Base-by-base conservation (phyloP, 2,888 invertebrate genomes). In the Melanotus villosus region DNA sequence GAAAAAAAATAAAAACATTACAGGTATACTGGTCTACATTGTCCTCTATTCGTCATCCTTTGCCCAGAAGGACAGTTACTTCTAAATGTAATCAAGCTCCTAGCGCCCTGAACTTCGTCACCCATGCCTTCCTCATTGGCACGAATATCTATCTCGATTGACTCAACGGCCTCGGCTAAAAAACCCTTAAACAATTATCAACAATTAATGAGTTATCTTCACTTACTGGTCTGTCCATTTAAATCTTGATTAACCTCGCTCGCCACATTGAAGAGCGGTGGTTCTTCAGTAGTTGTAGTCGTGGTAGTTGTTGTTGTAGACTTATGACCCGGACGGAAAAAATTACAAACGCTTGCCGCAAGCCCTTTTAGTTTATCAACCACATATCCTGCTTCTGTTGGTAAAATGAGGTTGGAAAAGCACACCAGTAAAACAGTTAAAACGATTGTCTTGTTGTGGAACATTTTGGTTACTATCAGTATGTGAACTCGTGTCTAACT, bases 11-110 rank as follows among this genome's bases (percentile, higher is more conserved):
- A 18, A n/a, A 45, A 9, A 6, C n/a, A 2, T 30, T 54, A 54
- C n/a, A 19, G 18, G 36, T 36, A 56, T 16, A 21, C 10, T 2
- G 18, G 41, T 58, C 58, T 38, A 43, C 58, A 58, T 26, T 41
- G 26, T 10, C 43, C 43, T 6, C 1, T 1, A 10, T 10, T n/a
- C 9, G 10, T 26, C 19, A 41, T 1, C 5, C 12, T 19, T 41
- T 58, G 6, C 6, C 58, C 58, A 23, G 26, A 0, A 21, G 58
- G 58, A 16, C 58, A 58, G 3, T 12, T 12, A 9, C 1, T 21
- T 6, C 43, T 16, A 26, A 34, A 12, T n/a, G 0, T 10, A 10
- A 57, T 38, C 38, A 57, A 38, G 1, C n/a, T 21, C 10, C 47
- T 10, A 1, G 47, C 21, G 4, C 3, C 3, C 7, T 6, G 9